Base-by-base conservation (phyloP, 2,888 invertebrate species). In the Congeria kusceri region DNA sequence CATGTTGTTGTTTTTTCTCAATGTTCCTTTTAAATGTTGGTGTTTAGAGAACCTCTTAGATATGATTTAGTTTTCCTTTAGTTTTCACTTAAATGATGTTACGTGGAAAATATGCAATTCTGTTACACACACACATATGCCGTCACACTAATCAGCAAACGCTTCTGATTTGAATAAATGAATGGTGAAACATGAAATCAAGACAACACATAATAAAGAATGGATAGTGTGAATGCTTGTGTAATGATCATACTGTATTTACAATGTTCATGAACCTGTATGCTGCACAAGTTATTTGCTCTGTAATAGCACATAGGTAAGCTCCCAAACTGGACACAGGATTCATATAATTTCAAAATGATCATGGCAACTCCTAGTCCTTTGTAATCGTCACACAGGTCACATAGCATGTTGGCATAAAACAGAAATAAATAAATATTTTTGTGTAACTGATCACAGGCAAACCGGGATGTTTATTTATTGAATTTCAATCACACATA, bases 301-400 rank as follows among this genome's bases (percentile, higher is more conserved):
- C 57, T 65, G 63, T 63, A 65, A 76, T 69, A 76, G 76, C 76
- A 76, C 70, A 76, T 76, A 32, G 27, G 64, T 71, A 56, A 75
- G 65, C 70, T 76, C 70, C 70, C 64, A 66, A 63, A 62, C 56
- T 53, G 57, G 58, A 63, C 47, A 20, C n/a, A 15, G 25, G 47
- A 72, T n/a, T 27, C n/a, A n/a, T 5, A 58, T 15, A 58, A 27
- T 29, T 77, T 67, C 56, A 71, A 64, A 69, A 73, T 80, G 82
- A 83, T 83, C 82, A 83, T 83, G 82, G 82, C 65, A 82, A 83
- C 82, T 79, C 82, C 82, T 83, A 83, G 82, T 83, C 82, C 82
- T 80, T 27, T 20, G 39, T 39, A 39, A 39, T 39, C 49, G 29
- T 63, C 63, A 62, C 62, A 23, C 18, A 66, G 57, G 29, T 74